Evolutionary conservation across 2,888 invertebrate genomes (phyloP).

Genomic region (Synergus umbraculus): DNA sequence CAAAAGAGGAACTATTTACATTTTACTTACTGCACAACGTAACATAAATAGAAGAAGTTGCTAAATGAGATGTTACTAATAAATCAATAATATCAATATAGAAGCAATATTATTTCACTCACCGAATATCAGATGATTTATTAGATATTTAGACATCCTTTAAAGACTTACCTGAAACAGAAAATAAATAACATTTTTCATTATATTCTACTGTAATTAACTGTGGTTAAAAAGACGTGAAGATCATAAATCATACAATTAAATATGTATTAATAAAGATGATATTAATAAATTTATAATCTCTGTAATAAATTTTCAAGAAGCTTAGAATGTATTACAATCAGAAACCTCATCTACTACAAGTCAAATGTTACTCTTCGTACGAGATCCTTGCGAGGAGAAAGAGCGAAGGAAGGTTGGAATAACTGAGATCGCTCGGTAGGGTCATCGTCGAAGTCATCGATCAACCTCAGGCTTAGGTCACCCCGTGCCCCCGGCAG

Average conservation of each 20-base stretch:
- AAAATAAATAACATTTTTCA: not conserved
- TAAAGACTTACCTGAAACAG: not conserved
- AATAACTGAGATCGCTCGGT: constrained; percentile 52
- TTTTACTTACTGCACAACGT: not conserved
- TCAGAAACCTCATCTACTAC: constrained; percentile 10
- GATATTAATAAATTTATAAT: not conserved
- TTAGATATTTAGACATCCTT: not conserved
- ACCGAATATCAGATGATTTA: not conserved
- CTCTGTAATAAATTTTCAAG: not conserved
- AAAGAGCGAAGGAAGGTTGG: constrained; percentile 39
- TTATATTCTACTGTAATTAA: too few species aligned
- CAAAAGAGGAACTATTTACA: not conserved
- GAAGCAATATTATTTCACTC: not conserved
- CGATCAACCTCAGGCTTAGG: constrained; percentile 71
- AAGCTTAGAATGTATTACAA: not conserved
- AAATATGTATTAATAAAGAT: not conserved
- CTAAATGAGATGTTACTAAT: not conserved
- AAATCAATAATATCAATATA: too few species aligned
- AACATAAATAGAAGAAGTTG: not conserved
- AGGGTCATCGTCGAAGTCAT: constrained; percentile 71
- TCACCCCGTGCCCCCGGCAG: constrained; percentile 70
- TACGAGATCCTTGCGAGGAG: not conserved
- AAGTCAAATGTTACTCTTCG: not conserved
- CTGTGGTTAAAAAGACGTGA: not conserved
- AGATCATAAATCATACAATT: not conserved